phyloP scores from a whole-genome alignment of 2,888 invertebrate species.

The Phorcus lineatus region DNA sequence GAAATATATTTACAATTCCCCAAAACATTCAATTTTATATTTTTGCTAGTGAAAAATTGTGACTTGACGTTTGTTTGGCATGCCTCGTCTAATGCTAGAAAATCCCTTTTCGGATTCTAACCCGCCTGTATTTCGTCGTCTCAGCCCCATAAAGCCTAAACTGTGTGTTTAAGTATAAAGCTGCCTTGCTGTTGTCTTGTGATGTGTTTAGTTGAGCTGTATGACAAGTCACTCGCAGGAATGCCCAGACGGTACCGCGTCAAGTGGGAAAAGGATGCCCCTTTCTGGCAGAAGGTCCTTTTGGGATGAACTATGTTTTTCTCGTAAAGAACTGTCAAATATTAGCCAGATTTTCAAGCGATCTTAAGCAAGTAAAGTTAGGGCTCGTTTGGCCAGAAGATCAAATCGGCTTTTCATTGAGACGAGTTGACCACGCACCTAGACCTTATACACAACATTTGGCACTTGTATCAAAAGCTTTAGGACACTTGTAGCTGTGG shows the following conservation, averaged over 20 bases:
- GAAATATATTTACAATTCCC: no score
- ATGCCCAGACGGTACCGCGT: background rate
- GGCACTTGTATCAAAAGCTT: slow-evolving; percentile 30
- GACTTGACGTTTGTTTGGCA: slow-evolving; percentile 1
- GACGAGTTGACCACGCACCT: slow-evolving; percentile 22
- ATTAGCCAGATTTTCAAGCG: slow-evolving; percentile 16
- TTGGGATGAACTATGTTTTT: slow-evolving; percentile 14
- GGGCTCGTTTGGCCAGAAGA: slow-evolving; percentile 24
- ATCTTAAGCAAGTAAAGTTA: slow-evolving; percentile 25
- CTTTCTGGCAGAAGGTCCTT: slow-evolving; percentile 4
- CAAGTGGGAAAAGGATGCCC: background rate
- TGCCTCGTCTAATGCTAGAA: background rate
- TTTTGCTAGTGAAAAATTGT: background rate
- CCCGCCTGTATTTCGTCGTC: background rate
- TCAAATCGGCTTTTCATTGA: slow-evolving; percentile 4
- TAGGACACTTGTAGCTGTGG: background rate
- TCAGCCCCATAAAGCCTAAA: background rate
- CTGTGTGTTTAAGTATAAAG: slow-evolving; percentile 24
- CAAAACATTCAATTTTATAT: no score
- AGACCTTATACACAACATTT: slow-evolving; percentile 20
- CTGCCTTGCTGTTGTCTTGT: slow-evolving; percentile 7
- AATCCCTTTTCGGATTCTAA: background rate
- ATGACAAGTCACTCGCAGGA: slow-evolving; percentile 22
- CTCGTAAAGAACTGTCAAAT: slow-evolving; percentile 25
- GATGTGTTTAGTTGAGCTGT: slow-evolving; percentile 24